phyloP scores from a whole-genome alignment of 1,140 invertebrate genomes.

The Calliphora vicina region DNA sequence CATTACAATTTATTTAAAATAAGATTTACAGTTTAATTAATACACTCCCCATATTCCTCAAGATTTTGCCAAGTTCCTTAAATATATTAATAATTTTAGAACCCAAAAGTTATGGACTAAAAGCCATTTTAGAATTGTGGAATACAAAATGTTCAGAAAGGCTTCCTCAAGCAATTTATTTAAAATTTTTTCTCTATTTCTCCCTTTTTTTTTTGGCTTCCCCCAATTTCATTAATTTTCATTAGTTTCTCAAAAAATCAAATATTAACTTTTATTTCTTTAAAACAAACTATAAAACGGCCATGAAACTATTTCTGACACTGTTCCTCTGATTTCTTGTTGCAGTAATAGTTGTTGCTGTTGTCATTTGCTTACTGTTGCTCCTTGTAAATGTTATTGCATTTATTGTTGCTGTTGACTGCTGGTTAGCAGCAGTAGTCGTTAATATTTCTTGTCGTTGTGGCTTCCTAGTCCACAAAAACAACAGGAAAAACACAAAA shows the following conservation, averaged over 20 bases:
- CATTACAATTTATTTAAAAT: too few relatives aligned
- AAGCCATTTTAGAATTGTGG: too few relatives aligned
- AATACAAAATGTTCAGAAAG: too few relatives aligned
- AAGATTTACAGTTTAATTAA: too few relatives aligned
- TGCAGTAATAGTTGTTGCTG: not conserved
- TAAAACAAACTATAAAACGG: not conserved
- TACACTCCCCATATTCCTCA: too few relatives aligned
- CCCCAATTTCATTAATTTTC: not conserved
- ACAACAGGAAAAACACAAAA: not conserved
- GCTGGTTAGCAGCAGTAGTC: not conserved
- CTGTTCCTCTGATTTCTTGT: conserved; percentile 15
- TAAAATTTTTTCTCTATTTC: too few relatives aligned
- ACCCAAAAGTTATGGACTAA: too few relatives aligned
- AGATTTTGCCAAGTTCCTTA: too few relatives aligned
- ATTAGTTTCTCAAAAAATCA: too few relatives aligned
- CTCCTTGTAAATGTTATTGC: not conserved
- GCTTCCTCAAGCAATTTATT: too few relatives aligned
- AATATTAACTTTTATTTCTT: not conserved
- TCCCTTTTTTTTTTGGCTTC: too few relatives aligned
- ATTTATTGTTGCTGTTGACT: not conserved
- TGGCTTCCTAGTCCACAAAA: not conserved
- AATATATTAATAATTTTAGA: too few relatives aligned
- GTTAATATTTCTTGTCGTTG: not conserved
- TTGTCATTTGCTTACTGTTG: not conserved
- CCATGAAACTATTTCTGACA: not conserved